These are phyloP conservation scores for Adelphocoris suturalis DNA, from an alignment of 2,888 invertebrate species.

Conservation along the genomic window DNA sequence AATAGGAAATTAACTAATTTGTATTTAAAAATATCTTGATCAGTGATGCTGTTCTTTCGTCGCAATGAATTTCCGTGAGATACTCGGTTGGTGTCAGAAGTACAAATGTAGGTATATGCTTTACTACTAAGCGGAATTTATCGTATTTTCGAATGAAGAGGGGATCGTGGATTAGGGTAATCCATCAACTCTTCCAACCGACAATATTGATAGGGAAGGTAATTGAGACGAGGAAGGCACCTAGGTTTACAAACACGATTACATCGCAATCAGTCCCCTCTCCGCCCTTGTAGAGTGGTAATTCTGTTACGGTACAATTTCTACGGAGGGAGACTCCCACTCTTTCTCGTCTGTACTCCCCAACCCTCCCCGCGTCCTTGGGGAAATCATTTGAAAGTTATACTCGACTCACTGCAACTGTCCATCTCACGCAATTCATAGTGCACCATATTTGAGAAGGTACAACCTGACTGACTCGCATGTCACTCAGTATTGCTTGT, in stretches of 20 bases:
- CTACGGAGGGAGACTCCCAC: slow-evolving; percentile 36
- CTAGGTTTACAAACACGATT: slow-evolving; percentile 56
- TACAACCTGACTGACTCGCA: no score
- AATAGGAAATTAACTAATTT: no score
- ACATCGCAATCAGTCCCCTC: slow-evolving; percentile 59
- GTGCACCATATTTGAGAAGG: no score
- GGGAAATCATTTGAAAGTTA: slow-evolving; percentile 64
- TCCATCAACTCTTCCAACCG: slow-evolving; percentile 50
- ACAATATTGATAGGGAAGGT: slow-evolving; percentile 44
- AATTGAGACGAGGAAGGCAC: slow-evolving; percentile 56
- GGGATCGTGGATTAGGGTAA: slow-evolving; percentile 24
- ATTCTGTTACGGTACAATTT: slow-evolving; percentile 66
- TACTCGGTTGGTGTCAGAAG: no score
- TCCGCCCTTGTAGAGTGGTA: slow-evolving; percentile 34
- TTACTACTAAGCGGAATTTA: no score
- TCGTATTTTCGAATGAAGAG: neutral
- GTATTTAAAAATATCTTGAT: no score
- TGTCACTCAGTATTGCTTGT: no score
- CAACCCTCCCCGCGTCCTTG: slow-evolving; percentile 51
- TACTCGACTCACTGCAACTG: slow-evolving; percentile 64
- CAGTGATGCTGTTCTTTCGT: no score
- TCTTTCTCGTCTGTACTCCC: slow-evolving; percentile 36
- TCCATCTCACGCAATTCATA: slow-evolving; percentile 54
- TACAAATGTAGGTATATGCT: no score
- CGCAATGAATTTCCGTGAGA: no score